Base-by-base conservation (phyloP, 2,888 invertebrate species). In the Arrhopalites spinosus region DNA sequence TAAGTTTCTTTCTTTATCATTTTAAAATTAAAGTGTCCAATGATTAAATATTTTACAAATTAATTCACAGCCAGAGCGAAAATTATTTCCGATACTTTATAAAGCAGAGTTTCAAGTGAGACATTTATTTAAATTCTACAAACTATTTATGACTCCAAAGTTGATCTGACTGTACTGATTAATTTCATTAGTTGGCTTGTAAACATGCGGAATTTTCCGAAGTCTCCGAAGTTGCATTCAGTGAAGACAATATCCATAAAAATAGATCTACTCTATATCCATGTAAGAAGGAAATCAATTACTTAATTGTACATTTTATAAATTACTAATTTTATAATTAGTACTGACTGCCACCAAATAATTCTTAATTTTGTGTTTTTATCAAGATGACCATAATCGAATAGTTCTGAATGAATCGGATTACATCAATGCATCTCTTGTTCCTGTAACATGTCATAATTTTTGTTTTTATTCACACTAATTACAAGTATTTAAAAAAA, bases 401-500 rank as follows among this genome's bases (percentile, higher is more conserved):
- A 95, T 96, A 84, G 95, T 96, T 84, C 89, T 96, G 87, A 92
- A 94, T 69, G 89, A 92, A 77, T 94, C 94, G 29, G 96, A 96
- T 88, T 96, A 96, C 86, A 89, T 96, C 84, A 96, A 96, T 87
- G 95, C 96, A 83, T 95, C 95, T 78, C 95, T 94, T 86, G 92
- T 96, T 86, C 95, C 96, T 90, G 94, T 94, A 75, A 64, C 63
- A 56, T 59, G 71, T 29, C 59, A 74, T 59, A 66, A 66, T 20
- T 17, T 43, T 29, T 61, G 3, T 56, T 23, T 8, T 56, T 8
- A n/a, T 56, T 56, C 20, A 45, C 15, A 45, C 45, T 69, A n/a
- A n/a, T n/a, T n/a, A n/a, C 20, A 15, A 63, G 13, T 15, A 63
- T 63, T 27, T 20, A 20, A 23, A 30, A 3, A 50, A 2, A 29